phyloP scores from a whole-genome alignment of 2,797 vertebrate genomes.

The Sebastiscus tertius region DNA sequence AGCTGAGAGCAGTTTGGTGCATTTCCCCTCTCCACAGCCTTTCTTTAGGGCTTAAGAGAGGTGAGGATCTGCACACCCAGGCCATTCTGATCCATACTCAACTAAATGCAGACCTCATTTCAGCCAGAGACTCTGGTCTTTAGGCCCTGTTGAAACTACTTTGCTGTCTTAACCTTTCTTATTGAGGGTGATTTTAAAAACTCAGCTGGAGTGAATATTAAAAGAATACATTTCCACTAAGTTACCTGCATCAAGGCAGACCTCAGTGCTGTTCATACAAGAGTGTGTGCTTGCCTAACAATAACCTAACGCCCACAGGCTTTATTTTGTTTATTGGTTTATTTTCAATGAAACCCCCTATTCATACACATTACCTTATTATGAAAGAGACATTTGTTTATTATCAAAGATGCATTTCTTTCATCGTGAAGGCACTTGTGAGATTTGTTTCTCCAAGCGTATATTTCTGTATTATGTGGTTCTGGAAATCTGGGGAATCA shows the following conservation, averaged over 20 bases:
- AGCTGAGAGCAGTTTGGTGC: not conserved
- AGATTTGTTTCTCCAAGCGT: too few species aligned
- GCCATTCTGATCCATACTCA: too few species aligned
- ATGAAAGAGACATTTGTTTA: not conserved
- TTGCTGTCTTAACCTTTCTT: not conserved
- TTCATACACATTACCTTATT: not conserved
- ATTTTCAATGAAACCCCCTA: not conserved
- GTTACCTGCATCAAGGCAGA: not conserved
- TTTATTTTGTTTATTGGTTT: not conserved
- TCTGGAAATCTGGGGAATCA: not conserved
- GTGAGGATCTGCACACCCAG: too few species aligned
- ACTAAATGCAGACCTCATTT: too few species aligned
- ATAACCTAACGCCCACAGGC: not conserved
- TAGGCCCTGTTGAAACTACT: not conserved
- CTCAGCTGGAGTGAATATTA: not conserved
- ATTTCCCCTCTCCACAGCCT: not conserved
- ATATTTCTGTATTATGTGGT: not conserved
- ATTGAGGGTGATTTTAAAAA: not conserved
- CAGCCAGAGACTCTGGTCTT: not conserved
- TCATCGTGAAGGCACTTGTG: not conserved
- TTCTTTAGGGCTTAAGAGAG: too few species aligned
- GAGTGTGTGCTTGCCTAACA: too few species aligned
- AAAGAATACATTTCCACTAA: not conserved
- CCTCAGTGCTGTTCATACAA: not conserved
- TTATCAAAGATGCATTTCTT: not conserved